phyloP scores from a whole-genome alignment of 2,797 vertebrate species.

The Limosa lapponica region DNA sequence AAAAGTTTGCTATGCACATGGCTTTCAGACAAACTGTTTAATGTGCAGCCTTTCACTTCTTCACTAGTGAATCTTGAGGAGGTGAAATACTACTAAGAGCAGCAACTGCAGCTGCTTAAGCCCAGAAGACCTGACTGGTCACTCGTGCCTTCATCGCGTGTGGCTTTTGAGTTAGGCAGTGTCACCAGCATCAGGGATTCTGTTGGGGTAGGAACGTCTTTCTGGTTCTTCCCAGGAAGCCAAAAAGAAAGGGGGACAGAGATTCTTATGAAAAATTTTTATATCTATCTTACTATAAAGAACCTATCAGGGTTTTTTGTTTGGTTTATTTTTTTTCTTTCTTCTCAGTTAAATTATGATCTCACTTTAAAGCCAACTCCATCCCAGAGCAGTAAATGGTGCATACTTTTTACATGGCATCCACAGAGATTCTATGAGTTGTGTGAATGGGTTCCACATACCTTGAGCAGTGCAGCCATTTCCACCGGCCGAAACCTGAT shows the following conservation, averaged over 20 bases:
- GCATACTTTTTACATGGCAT: constrained; percentile 69
- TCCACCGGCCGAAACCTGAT: constrained; percentile 59
- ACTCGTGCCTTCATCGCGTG: constrained; percentile 70
- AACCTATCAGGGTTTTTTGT: constrained; percentile 56
- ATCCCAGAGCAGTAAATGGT: constrained; percentile 69
- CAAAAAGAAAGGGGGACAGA: constrained; percentile 70
- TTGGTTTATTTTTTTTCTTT: not conserved
- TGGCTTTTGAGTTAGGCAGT: constrained; percentile 75
- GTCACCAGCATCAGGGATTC: constrained; percentile 76
- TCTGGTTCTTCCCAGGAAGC: constrained; percentile 71
- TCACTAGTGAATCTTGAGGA: constrained; percentile 74
- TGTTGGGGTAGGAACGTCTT: constrained; percentile 70
- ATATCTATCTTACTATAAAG: constrained; percentile 76
- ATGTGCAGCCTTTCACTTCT: constrained; percentile 79
- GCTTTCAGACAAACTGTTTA: constrained; percentile 75
- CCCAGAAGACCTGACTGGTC: constrained; percentile 74
- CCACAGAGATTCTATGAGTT: constrained; percentile 16
- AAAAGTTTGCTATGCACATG: constrained; percentile 71
- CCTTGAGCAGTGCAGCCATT: constrained; percentile 51
- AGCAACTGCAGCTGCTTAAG: constrained; percentile 58
- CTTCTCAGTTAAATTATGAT: constrained; percentile 66
- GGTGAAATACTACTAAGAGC: constrained; percentile 65
- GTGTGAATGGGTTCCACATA: constrained; percentile 42
- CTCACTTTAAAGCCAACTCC: constrained; percentile 75
- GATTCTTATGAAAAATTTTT: constrained; percentile 77